Percentiles rank a stretch among this genome's conserved stretches.
Evolutionary conservation across 1,140 invertebrate genomes (phyloP).

Genomic region (Bombus superbus): DNA sequence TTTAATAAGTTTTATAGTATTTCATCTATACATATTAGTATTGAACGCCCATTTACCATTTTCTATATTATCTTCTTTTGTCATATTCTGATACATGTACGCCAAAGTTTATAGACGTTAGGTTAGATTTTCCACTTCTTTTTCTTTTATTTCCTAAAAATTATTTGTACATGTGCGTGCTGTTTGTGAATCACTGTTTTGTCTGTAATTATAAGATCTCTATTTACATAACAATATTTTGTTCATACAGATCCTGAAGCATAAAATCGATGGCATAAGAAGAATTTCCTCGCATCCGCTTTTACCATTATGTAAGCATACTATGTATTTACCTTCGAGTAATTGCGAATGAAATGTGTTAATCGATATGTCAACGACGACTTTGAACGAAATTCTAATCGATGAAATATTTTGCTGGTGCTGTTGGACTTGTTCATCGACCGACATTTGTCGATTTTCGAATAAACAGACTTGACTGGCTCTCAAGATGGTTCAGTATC

Average conservation of each 20-base stretch:
- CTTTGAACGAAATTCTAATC: slow-evolving; percentile 28
- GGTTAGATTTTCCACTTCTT: slow-evolving; percentile 14
- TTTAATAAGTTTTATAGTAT: background rate
- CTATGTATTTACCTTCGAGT: background rate
- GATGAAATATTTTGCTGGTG: slow-evolving; percentile 46
- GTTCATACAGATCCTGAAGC: slow-evolving; percentile 89
- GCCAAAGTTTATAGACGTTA: slow-evolving; percentile 42
- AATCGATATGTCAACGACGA: background rate
- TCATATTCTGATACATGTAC: slow-evolving; percentile 6
- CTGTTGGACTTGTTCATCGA: background rate
- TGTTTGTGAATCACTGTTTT: slow-evolving; percentile 36
- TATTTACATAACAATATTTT: slow-evolving; percentile 44
- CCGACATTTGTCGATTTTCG: background rate
- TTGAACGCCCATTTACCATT: background rate
- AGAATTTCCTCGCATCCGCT: slow-evolving; percentile 97
- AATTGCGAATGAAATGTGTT: background rate
- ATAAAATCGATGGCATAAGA: slow-evolving; percentile 96
- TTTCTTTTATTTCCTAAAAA: slow-evolving; percentile 3
- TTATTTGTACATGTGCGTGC: slow-evolving; percentile 45
- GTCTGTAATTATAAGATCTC: background rate
- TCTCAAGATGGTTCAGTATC: slow-evolving; percentile 98
- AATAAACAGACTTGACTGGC: slow-evolving; percentile 93
- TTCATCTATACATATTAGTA: background rate
- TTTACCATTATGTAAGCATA: slow-evolving; percentile 94
- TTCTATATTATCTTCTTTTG: background rate